These are phyloP conservation scores for Candoia aspera DNA, from an alignment of 2,113 vertebrate genomes.

Conservation along the genomic window DNA sequence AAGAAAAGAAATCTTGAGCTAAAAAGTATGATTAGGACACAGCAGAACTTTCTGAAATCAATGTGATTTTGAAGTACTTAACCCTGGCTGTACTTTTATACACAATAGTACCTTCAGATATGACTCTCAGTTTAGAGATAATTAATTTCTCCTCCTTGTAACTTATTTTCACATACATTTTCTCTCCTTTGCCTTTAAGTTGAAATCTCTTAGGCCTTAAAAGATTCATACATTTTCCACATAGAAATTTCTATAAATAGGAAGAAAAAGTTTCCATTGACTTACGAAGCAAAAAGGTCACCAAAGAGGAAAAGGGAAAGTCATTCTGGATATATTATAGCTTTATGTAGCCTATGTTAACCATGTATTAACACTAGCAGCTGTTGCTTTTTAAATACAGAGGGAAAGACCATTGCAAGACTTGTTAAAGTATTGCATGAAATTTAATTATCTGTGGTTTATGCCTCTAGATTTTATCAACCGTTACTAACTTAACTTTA, in stretches of 20 bases:
- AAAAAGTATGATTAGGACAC: not conserved
- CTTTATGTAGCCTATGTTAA: not conserved
- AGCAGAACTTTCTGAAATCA: not conserved
- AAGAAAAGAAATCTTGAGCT: not conserved
- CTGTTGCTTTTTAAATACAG: slow-evolving; percentile 6
- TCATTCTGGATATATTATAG: not conserved
- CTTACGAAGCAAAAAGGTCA: not conserved
- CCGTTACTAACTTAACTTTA: slow-evolving; percentile 8
- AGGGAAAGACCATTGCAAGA: not conserved
- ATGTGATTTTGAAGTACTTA: not conserved
- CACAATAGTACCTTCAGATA: not conserved
- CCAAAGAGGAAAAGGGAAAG: not conserved
- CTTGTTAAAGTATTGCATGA: slow-evolving; percentile 22
- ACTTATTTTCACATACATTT: not conserved
- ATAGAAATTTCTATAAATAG: not conserved
- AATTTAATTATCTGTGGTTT: slow-evolving; percentile 35
- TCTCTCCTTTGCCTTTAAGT: not conserved
- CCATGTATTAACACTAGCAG: slow-evolving; percentile 5
- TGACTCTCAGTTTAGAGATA: not conserved
- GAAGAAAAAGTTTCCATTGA: not conserved
- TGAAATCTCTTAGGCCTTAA: not conserved
- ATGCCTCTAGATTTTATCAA: slow-evolving; percentile 12
- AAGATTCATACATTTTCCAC: not conserved
- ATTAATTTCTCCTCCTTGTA: not conserved
- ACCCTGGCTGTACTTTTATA: not conserved